phyloP scores from a whole-genome alignment of 2,888 invertebrate genomes.

The Mycalesis mineus region DNA sequence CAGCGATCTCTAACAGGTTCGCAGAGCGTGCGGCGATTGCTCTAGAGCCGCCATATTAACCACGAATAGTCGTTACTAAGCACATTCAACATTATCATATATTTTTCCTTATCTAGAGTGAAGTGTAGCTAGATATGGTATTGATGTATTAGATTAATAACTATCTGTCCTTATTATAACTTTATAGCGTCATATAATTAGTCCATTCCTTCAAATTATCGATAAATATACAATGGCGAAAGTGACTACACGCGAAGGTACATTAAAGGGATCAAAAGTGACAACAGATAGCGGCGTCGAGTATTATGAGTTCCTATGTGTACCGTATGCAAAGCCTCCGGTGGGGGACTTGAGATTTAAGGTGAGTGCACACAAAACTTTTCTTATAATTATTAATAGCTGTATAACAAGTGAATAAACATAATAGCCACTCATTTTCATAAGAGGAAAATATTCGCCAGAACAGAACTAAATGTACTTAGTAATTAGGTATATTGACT shows the following conservation, averaged over 20 bases:
- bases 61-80: neutral
- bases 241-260: conserved; percentile 53
- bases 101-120: neutral
- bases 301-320: conserved; percentile 64
- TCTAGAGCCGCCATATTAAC: neutral
- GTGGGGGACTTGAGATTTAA: conserved; percentile 55
- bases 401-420: too few species aligned
- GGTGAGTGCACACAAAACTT: too few species aligned
- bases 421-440: too few species aligned
- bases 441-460: too few species aligned
- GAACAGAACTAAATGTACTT: too few species aligned
- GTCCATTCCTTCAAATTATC: neutral
- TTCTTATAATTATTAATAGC: too few species aligned
- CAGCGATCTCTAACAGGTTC: neutral
- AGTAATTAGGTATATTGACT: too few species aligned
- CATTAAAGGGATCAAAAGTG: conserved; percentile 49
- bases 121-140: neutral
- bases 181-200: neutral
- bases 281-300: conserved; percentile 51
- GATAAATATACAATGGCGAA: conserved; percentile 33
- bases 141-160: neutral
- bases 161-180: neutral
- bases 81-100: neutral
- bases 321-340: conserved; percentile 77
- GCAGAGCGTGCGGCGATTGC: neutral